Conservation (phyloP, 2,888 invertebrate species). For the Teinopalpus imperialis region DNA sequence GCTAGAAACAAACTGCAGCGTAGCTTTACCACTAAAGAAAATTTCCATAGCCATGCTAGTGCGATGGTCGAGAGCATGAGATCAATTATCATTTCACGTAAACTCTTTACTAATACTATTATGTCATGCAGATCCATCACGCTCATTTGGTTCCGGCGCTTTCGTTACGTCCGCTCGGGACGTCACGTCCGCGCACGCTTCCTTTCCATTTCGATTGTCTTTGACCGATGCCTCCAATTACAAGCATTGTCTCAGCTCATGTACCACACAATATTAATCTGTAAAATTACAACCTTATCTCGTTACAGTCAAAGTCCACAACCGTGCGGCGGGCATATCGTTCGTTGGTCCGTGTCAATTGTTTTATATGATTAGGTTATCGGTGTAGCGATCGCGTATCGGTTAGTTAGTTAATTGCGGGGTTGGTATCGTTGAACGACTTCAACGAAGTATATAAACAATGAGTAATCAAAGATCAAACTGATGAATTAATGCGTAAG, state of each 20-base stretch:
- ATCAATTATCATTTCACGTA: not conserved
- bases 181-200: constrained; percentile 65
- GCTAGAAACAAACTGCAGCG: no score
- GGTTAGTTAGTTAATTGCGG: not conserved
- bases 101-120: constrained; percentile 1
- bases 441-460: not conserved
- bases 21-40: no score
- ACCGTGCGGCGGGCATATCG: not conserved
- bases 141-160: not conserved
- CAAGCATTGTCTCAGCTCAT: constrained; percentile 52
- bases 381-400: constrained; percentile 12
- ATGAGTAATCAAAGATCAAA: not conserved
- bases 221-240: constrained; percentile 71
- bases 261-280: constrained; percentile 42
- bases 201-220: constrained; percentile 79
- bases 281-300: constrained; percentile 2
- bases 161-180: constrained; percentile 39
- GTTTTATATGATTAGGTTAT: constrained; percentile 15
- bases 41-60: no score
- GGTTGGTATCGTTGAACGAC: constrained; percentile 9
- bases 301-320: constrained; percentile 3
- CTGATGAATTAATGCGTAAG: no score
- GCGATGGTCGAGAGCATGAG: no score
- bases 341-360: constrained; percentile 1
- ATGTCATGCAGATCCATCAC: constrained; percentile 10